These are phyloP conservation scores for Sebastes fasciatus DNA, from an alignment of 2,113 vertebrate species.

Conservation along the genomic window DNA sequence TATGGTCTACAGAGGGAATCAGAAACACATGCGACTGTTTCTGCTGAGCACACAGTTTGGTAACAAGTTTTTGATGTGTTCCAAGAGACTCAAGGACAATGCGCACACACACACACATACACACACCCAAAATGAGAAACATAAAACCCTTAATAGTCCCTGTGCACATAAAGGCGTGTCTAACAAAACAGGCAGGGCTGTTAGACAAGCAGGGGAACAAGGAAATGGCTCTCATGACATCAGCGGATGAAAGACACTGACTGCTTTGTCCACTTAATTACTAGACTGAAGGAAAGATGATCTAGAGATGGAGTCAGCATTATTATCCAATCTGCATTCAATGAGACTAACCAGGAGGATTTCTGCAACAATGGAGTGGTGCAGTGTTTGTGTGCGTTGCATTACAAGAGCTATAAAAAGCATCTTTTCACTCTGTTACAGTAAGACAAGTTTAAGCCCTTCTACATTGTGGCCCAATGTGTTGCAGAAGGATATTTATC, in stretches of 20 bases:
- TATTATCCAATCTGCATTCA: slow-evolving; percentile 25
- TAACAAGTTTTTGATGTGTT: slow-evolving; percentile 63
- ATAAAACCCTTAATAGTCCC: slow-evolving; percentile 64
- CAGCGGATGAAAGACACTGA: slow-evolving; percentile 45
- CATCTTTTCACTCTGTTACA: not conserved
- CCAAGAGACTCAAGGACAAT: slow-evolving; percentile 60
- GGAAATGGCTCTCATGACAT: slow-evolving; percentile 59
- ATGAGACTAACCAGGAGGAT: slow-evolving; percentile 18
- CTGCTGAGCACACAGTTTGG: slow-evolving; percentile 68
- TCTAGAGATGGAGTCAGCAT: slow-evolving; percentile 34
- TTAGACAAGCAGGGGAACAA: slow-evolving; percentile 46
- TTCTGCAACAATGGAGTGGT: slow-evolving; percentile 18
- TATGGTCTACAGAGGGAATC: slow-evolving; percentile 70
- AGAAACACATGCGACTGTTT: slow-evolving; percentile 75
- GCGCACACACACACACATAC: slow-evolving; percentile 20
- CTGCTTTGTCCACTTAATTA: slow-evolving; percentile 62
- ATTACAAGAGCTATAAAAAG: not conserved
- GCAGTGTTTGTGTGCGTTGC: slow-evolving; percentile 32
- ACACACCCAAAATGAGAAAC: slow-evolving; percentile 60
- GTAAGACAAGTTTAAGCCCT: not conserved
- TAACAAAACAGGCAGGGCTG: slow-evolving; percentile 54
- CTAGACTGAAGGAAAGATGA: slow-evolving; percentile 39
- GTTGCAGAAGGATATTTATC: not conserved
- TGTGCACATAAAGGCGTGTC: slow-evolving; percentile 68
- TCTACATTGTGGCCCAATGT: not conserved